Percentiles rank a stretch among this genome's conserved stretches.
phyloP scores from a whole-genome alignment of 2,113 vertebrate species.

The Arothron firmamentum region DNA sequence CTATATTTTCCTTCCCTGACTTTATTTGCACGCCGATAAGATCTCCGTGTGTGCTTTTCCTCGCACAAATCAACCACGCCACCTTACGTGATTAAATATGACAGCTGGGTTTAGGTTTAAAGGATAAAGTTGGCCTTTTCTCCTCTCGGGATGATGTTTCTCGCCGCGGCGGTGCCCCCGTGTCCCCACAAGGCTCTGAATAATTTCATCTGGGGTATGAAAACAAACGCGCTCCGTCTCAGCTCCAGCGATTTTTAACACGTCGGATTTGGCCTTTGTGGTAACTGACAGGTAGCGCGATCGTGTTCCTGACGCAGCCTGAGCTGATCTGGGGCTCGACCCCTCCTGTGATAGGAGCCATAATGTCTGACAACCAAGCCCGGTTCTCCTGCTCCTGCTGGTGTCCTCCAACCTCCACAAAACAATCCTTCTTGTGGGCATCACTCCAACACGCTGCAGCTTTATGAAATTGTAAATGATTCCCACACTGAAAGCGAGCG shows the following conservation, averaged over 20 bases:
- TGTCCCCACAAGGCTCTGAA: background rate
- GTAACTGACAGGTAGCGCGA: slow-evolving; percentile 28
- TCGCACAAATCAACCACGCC: background rate
- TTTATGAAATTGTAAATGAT: slow-evolving; percentile 27
- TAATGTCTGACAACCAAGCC: slow-evolving; percentile 23
- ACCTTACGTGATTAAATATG: background rate
- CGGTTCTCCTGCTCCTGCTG: background rate
- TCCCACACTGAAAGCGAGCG: slow-evolving; percentile 11
- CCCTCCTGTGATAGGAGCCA: slow-evolving; percentile 18
- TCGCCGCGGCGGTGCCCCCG: background rate
- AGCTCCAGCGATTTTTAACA: background rate
- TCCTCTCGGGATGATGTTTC: background rate
- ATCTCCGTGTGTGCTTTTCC: background rate
- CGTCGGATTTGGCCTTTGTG: slow-evolving; percentile 3
- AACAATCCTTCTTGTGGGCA: slow-evolving; percentile 22
- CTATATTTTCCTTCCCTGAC: background rate
- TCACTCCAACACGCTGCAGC: slow-evolving; percentile 28
- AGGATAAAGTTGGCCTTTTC: background rate
- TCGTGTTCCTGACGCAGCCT: background rate
- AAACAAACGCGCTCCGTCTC: slow-evolving; percentile 1
- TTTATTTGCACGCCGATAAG: background rate
- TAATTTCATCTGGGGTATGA: background rate
- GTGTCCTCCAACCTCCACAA: slow-evolving; percentile 26
- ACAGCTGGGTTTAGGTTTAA: background rate
- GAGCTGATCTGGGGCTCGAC: slow-evolving; percentile 9